A percentile compares a stretch with the other conserved stretches of the same genome.
Conservation (phyloP, 2,888 invertebrate species). For the Drosophila anomelani region DNA sequence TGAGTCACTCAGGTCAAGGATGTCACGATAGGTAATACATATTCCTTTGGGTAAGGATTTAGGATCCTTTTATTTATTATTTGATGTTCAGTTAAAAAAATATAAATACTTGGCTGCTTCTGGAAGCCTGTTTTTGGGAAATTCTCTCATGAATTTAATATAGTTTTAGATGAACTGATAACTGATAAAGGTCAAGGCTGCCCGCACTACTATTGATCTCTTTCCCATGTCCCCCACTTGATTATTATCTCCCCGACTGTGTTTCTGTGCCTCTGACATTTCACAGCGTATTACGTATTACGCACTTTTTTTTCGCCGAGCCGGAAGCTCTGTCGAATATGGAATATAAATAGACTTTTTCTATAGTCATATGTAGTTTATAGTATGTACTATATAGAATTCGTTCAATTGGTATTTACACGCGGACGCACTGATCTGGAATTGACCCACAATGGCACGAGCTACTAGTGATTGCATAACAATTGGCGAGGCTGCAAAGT, state of each 20-base stretch:
- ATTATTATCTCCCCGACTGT: background rate
- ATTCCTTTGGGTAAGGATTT: background rate
- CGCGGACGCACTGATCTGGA: constrained; percentile 18
- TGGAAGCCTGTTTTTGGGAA: no score
- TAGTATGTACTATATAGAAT: background rate
- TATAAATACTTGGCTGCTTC: no score
- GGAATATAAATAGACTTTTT: constrained; percentile 16
- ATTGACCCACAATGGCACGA: constrained; percentile 39
- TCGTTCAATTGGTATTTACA: constrained; percentile 23
- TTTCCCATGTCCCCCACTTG: background rate
- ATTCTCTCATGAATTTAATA: no score
- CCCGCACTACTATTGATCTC: background rate
- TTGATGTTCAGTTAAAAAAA: no score
- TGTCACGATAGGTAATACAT: background rate
- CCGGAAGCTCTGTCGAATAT: constrained; percentile 34
- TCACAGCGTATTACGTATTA: background rate
- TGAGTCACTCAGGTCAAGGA: background rate
- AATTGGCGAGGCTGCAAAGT: constrained; percentile 20
- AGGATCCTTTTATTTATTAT: no score
- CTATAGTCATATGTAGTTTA: background rate
- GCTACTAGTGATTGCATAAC: constrained; percentile 20
- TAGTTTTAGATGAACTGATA: background rate
- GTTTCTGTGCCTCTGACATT: background rate
- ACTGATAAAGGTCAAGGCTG: background rate
- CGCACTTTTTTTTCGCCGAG: constrained; percentile 13